Evolutionary conservation across 2,113 vertebrate genomes (phyloP), one percentile per base, ranked within the genome.

Genomic region (Hippocampus abdominalis): DNA sequence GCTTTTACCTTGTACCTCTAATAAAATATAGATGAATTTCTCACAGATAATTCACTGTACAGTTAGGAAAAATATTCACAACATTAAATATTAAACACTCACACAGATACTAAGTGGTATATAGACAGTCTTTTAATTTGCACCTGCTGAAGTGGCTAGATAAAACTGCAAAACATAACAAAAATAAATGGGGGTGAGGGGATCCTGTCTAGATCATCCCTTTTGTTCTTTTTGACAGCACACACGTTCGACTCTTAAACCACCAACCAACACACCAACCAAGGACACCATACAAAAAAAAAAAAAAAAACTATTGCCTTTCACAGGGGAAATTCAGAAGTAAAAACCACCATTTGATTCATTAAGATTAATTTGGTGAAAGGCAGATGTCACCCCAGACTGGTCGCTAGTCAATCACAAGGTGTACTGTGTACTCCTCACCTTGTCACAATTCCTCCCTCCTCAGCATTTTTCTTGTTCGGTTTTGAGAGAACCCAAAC

Each of bases 21-120:
- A 44, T 42, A 42, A 64, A 64, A 64, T 46, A 27, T 23, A 2
- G 66, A 60, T 56, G n/a, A 23, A 18, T 61, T 6, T 21, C 81
- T 76, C 72, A 20, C 12, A 1, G 65, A 69, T 76, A 68, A 78
- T 78, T 60, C n/a, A 29, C 65, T 73, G 72, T 65, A 64, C 65
- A 77, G 59, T 25, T 69, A 67, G 51, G 76, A 72, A 74, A 36
- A 2, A 25, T 64, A 46, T 15, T 11, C 21, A 21, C 39, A 63
- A 42, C 18, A 42, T 63, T 12, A 25, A 27, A 62, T 62, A 62
- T 62, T 39, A 10, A 62, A 62, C 36, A 39, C 6, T 40, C 18
- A 8, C 7, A 36, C 9, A 62, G 6, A 21, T 13, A 60, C 16
- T 2, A 49, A 16, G 25, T 32, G 57, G 29, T 15, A 16, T 32